Percentiles rank a stretch among this genome's conserved stretches.
These are phyloP conservation scores for Alligator mississippiensis DNA, from an alignment of 2,113 vertebrate genomes.

Conservation along the genomic window DNA sequence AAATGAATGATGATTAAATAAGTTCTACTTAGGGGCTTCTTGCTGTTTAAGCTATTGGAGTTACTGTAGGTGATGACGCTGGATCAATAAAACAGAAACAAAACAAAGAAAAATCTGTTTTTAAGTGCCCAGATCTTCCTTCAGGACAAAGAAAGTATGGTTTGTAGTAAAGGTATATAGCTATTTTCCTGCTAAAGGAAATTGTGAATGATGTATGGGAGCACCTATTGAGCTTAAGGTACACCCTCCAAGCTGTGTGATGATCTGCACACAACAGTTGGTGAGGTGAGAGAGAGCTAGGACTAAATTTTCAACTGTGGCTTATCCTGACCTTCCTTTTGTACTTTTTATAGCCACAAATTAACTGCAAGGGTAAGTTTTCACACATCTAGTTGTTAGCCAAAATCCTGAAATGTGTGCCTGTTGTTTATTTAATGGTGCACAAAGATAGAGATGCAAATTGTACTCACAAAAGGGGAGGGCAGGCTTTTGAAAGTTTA, in stretches of 20 bases:
- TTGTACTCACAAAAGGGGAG: not conserved
- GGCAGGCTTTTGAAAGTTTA: not conserved
- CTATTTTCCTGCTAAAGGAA: conserved; percentile 60
- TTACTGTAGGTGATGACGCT: conserved; percentile 1
- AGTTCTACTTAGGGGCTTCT: conserved; percentile 20
- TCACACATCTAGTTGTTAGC: conserved; percentile 3
- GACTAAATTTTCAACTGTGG: conserved; percentile 11
- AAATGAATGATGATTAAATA: not conserved
- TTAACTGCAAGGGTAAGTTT: not conserved
- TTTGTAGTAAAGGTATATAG: conserved; percentile 66
- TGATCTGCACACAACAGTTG: conserved; percentile 64
- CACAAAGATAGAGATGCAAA: not conserved
- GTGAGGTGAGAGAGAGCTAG: conserved; percentile 52
- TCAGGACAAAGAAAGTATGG: conserved; percentile 64
- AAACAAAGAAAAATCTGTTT: conserved; percentile 16
- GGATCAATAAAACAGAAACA: not conserved
- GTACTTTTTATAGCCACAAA: conserved; percentile 38
- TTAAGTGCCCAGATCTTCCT: conserved; percentile 34
- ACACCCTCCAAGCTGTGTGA: conserved; percentile 55
- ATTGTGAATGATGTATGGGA: conserved; percentile 70
- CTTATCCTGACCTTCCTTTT: conserved; percentile 40
- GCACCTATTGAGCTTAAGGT: conserved; percentile 63
- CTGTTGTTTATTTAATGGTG: not conserved
- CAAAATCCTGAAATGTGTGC: conserved; percentile 9
- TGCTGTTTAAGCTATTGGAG: conserved; percentile 26